phyloP scores from a whole-genome alignment of 2,888 invertebrate genomes.

The Eupithecia insigniata region DNA sequence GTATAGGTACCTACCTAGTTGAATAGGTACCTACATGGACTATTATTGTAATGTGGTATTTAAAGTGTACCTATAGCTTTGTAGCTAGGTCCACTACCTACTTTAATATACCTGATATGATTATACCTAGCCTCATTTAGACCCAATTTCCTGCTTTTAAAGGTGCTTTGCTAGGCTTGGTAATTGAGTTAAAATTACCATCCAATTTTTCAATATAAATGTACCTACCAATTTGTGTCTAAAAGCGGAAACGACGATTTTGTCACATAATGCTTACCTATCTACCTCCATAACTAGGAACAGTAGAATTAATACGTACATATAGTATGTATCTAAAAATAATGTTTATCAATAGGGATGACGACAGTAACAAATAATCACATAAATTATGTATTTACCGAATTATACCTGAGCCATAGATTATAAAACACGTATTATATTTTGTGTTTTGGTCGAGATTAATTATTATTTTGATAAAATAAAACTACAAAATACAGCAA shows the following conservation, averaged over 20 bases:
- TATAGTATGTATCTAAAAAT: too few species aligned
- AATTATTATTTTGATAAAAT: too few species aligned
- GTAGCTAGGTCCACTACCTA: neutral
- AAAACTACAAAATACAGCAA: too few species aligned
- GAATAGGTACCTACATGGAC: neutral
- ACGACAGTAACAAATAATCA: too few species aligned
- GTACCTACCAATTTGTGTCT: conserved; percentile 8
- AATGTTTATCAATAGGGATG: too few species aligned
- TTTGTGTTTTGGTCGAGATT: too few species aligned
- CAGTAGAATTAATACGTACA: too few species aligned
- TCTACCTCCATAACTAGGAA: neutral
- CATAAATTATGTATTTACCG: too few species aligned
- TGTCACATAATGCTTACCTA: neutral
- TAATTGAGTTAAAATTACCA: neutral
- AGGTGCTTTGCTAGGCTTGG: neutral
- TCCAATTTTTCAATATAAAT: conserved; percentile 11
- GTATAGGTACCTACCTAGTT: too few species aligned
- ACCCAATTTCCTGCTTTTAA: neutral
- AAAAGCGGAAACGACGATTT: conserved; percentile 8
- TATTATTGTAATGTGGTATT: neutral
- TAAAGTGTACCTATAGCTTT: neutral
- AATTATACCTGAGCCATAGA: too few species aligned
- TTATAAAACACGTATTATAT: too few species aligned
- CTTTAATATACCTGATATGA: neutral
- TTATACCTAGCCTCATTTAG: neutral